phyloP scores from a whole-genome alignment of 2,797 vertebrate species.

The Toxotes lorentzi region DNA sequence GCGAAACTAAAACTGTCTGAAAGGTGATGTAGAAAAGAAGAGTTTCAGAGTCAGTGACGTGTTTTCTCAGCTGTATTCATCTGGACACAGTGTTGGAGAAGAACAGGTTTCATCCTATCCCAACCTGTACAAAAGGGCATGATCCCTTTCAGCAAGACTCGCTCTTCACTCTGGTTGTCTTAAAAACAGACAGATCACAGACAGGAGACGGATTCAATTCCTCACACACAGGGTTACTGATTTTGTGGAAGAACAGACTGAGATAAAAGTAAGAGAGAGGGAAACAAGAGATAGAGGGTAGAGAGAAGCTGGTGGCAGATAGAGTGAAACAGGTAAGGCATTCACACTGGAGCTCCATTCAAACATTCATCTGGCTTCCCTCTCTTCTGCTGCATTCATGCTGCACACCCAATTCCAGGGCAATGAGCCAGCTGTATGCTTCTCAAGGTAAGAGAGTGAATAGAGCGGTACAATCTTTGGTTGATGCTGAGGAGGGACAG shows the following conservation, averaged over 20 bases:
- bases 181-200: conserved; percentile 52
- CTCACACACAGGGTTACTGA: conserved; percentile 23
- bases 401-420: conserved; percentile 73
- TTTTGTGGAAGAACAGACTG: conserved; percentile 36
- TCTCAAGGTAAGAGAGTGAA: conserved; percentile 80
- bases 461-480: conserved; percentile 72
- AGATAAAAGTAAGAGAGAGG: conserved; percentile 53
- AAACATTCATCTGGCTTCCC: conserved; percentile 71
- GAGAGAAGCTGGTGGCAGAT: conserved; percentile 49
- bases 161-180: conserved; percentile 50
- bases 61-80: conserved; percentile 15
- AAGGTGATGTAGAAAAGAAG: not conserved
- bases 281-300: conserved; percentile 45
- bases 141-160: conserved; percentile 52
- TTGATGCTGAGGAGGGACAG: conserved; percentile 63
- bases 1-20: not conserved
- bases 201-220: conserved; percentile 54
- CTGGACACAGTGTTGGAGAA: conserved; percentile 7
- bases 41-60: not conserved
- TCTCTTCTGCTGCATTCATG: conserved; percentile 73
- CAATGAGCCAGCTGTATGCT: conserved; percentile 74
- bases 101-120: conserved; percentile 19
- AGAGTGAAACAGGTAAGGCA: conserved; percentile 57
- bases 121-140: conserved; percentile 43
- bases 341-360: conserved; percentile 73